phyloP scores from a whole-genome alignment of 2,888 invertebrate genomes.

The Norana najaformis region DNA sequence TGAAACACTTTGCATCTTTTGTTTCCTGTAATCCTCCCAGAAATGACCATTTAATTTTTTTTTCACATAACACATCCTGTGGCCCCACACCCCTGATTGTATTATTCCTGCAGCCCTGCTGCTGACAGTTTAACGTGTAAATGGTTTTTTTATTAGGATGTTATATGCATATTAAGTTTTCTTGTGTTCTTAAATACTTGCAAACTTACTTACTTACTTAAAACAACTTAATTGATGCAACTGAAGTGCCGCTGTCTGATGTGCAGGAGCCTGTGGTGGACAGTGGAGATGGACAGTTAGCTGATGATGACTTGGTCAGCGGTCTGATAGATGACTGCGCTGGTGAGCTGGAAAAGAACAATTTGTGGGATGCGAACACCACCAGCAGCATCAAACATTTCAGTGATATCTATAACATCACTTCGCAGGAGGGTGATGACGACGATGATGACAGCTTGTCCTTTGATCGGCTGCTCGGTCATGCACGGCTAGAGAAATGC shows the following conservation, averaged over 20 bases:
- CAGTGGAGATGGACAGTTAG: constrained; percentile 16
- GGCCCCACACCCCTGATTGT: too few relatives aligned
- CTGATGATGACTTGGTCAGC: constrained; percentile 7
- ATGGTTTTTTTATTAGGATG: too few relatives aligned
- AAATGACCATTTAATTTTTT: too few relatives aligned
- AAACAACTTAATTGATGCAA: neutral
- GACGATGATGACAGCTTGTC: constrained; percentile 15
- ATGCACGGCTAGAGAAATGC: neutral
- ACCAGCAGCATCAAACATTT: constrained; percentile 22
- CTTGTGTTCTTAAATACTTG: neutral
- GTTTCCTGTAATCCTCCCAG: neutral
- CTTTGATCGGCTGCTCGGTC: constrained; percentile 20
- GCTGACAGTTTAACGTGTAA: too few relatives aligned
- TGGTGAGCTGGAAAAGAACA: constrained; percentile 10
- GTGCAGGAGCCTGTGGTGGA: constrained; percentile 20
- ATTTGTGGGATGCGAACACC: neutral
- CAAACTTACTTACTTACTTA: too few relatives aligned
- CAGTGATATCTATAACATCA: constrained; percentile 22
- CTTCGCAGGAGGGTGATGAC: constrained; percentile 24
- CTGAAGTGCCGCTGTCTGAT: neutral
- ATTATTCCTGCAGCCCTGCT: too few relatives aligned
- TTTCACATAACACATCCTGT: too few relatives aligned
- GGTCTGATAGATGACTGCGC: constrained; percentile 21
- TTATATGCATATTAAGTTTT: too few relatives aligned
- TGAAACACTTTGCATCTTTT: neutral